phyloP scores from a whole-genome alignment of 2,113 vertebrate genomes.

The Tupaia chinensis region DNA sequence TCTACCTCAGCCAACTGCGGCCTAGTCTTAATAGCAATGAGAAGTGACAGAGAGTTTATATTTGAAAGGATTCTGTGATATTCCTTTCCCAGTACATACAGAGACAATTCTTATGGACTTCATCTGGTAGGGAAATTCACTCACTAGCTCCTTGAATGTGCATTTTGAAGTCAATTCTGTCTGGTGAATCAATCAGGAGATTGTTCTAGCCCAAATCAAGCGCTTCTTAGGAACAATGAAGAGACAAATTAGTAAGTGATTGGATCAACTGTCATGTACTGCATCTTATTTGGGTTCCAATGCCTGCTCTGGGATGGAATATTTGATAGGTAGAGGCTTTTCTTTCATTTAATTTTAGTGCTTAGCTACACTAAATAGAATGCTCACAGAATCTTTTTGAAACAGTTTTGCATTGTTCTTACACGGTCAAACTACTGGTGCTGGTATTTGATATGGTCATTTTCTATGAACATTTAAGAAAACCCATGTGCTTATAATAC shows the following conservation, averaged over 20 bases:
- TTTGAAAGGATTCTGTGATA: constrained; percentile 14
- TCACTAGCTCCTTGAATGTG: constrained; percentile 40
- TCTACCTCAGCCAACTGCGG: not conserved
- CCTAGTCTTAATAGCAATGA: not conserved
- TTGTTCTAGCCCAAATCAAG: constrained; percentile 22
- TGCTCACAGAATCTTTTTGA: constrained; percentile 22
- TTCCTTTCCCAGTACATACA: not conserved
- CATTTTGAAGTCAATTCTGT: constrained; percentile 67
- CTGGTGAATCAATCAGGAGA: constrained; percentile 46
- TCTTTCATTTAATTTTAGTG: constrained; percentile 34
- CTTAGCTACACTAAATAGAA: constrained; percentile 47
- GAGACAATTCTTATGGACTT: not conserved
- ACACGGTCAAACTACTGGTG: constrained; percentile 42
- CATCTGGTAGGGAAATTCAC: not conserved
- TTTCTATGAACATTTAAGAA: constrained; percentile 50
- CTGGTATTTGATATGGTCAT: constrained; percentile 46
- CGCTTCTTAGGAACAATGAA: constrained; percentile 59
- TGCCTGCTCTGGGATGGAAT: not conserved
- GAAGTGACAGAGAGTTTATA: constrained; percentile 4
- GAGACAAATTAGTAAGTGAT: constrained; percentile 61
- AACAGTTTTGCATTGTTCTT: constrained; percentile 55
- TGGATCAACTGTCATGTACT: not conserved
- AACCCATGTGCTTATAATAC: constrained; percentile 56
- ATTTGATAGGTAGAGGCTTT: constrained; percentile 25
- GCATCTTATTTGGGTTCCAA: constrained; percentile 10